Conservation (phyloP, 2,113 vertebrate genomes). For the Tenebrosternarchus preto region DNA sequence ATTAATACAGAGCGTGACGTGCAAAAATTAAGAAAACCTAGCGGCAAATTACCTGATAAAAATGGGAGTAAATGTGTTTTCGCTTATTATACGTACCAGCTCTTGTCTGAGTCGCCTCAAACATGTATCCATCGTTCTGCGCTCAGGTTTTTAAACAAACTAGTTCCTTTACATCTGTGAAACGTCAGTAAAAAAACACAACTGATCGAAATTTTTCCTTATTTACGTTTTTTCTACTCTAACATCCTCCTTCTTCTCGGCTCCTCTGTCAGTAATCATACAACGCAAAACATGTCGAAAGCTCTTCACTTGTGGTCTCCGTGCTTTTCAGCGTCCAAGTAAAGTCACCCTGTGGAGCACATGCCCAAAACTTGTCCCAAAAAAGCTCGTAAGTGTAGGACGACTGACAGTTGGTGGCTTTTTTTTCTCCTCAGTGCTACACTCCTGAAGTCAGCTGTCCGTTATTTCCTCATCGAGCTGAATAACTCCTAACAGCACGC, state of each 20-base stretch:
- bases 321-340: neutral
- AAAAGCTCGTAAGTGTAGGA: neutral
- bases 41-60: too few relatives aligned
- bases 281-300: neutral
- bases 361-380: neutral
- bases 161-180: conserved; percentile 58
- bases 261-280: neutral
- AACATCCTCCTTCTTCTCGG: neutral
- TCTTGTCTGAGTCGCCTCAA: conserved; percentile 75
- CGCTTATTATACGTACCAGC: conserved; percentile 66
- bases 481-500: too few relatives aligned
- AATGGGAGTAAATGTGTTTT: too few relatives aligned
- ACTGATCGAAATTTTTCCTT: conserved; percentile 8
- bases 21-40: too few relatives aligned
- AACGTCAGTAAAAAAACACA: conserved; percentile 46
- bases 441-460: conserved; percentile 8
- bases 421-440: neutral
- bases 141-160: conserved; percentile 61
- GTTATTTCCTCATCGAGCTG: neutral
- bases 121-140: conserved; percentile 75
- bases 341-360: neutral
- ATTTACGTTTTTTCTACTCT: conserved; percentile 51
- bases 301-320: neutral
- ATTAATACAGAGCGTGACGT: too few relatives aligned
- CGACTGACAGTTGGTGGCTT: conserved; percentile 7